Base-by-base conservation (phyloP, 2,797 vertebrate species). In the Sebastes hubbsi region DNA sequence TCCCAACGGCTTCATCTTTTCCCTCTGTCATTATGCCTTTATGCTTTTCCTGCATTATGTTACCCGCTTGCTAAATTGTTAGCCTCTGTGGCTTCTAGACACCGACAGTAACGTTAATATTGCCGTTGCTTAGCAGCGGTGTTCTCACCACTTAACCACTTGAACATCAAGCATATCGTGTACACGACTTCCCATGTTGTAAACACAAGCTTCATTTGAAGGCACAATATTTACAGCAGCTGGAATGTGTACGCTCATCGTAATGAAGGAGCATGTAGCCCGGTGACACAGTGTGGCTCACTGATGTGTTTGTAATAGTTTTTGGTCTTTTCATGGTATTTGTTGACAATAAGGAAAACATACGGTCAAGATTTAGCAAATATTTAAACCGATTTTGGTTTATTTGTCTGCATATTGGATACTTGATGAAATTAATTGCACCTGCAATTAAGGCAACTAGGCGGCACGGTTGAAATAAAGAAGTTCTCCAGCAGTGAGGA, bases 341-440 rank as follows among this genome's bases (percentile, higher is more conserved):
- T 72, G 8, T 71, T 65, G 25, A 76, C n/a, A 56, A 6, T 61
- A 22, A 38, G 4, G 22, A 55, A 62, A 56, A 46, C 52, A 14
- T 24, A 16, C 8, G 16, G 8, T 24, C n/a, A 60, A 30, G 3
- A 52, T 34, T 67, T 20, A 34, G 9, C 36, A 72, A 78, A 52
- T 73, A 78, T 60, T 66, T 18, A 74, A 81, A 82, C 24, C 9
- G 32, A 66, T 42, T 52, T 46, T 52, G 49, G 20, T 80, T 76
- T 49, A 27, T 65, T 60, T n/a, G 9, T 70, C 5, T 20, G 24
- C 36, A 63, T 30, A 67, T 74, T 70, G 11, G 59, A 3, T 18
- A 46, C 22, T 16, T 78, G 11, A 66, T 46, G 18, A 52, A 63
- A 60, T 13, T 20, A 67, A 24, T 18, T 72, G 12, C 24, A 75